Conservation (phyloP, 2,797 vertebrate genomes). For the Anguilla pacifica region DNA sequence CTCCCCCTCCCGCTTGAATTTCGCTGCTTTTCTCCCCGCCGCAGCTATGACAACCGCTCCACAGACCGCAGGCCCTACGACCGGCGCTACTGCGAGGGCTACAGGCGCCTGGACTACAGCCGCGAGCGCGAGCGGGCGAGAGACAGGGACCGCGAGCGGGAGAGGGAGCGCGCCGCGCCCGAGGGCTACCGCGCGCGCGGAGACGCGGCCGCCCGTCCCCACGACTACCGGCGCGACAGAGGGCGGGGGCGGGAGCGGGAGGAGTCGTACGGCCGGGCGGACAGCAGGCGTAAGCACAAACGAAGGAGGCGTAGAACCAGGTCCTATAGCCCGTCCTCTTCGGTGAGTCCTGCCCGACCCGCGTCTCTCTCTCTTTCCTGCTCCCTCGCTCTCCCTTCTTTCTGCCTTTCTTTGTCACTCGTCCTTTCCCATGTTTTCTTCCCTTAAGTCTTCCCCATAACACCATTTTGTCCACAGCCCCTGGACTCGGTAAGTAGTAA, state of each 20-base stretch:
- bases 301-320: slow-evolving; percentile 94
- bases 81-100: slow-evolving; percentile 86
- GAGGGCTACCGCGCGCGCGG: slow-evolving; percentile 81
- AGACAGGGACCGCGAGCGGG: slow-evolving; percentile 67
- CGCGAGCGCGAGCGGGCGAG: slow-evolving; percentile 84
- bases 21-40: slow-evolving; percentile 27
- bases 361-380: slow-evolving; percentile 58
- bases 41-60: slow-evolving; percentile 87
- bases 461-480: slow-evolving; percentile 69
- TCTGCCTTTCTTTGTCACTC: slow-evolving; percentile 39
- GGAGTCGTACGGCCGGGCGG: slow-evolving; percentile 80
- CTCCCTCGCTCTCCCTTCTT: slow-evolving; percentile 57
- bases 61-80: slow-evolving; percentile 84
- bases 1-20: neutral
- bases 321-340: slow-evolving; percentile 97
- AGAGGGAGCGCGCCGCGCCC: slow-evolving; percentile 70
- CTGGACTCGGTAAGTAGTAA: slow-evolving; percentile 80
- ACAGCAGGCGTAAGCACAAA: slow-evolving; percentile 97
- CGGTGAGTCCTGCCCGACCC: slow-evolving; percentile 89
- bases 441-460: slow-evolving; percentile 67
- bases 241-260: slow-evolving; percentile 76
- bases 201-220: slow-evolving; percentile 79
- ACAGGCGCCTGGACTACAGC: slow-evolving; percentile 84
- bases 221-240: slow-evolving; percentile 82
- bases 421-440: slow-evolving; percentile 58